Evolutionary conservation across 1,140 invertebrate genomes (phyloP), one percentile per base, ranked within the genome.

Genomic region (Mylabris phalerata): DNA sequence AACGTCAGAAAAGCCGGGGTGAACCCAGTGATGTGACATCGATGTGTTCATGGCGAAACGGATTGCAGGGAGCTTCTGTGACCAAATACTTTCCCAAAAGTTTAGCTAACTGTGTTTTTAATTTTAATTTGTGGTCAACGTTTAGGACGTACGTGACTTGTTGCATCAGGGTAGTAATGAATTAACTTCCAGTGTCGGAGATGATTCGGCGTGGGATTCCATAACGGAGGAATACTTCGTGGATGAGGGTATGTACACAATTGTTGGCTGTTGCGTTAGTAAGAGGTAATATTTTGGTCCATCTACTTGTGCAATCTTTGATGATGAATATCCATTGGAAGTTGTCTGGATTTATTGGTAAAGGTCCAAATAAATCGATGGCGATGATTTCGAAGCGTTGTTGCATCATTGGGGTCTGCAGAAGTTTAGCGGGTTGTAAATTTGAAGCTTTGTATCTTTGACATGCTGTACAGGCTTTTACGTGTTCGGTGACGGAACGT

Each of bases 1-100:
- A 73, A 71, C 9, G 67, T 75, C 5, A 75, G 48, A 25, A 70
- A 69, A 26, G 76, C 73, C 0, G 77, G 75, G 0, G 73, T 72
- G 43, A 65, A 73, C 4, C 70, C 71, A 0, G 76, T 78, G 1
- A 68, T 61, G 9, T 67, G 57, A 71, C 73, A 2, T 75, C 74
- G 48, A 7, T 6, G 69, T 50, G 10, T 71, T 65, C 10, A 51
- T 19, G 27, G 63, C 40, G 4, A 71, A 50, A 49, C 6, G 72
- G 68, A 11, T 61, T 50, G 51, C 65, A 51, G 3, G 73, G 7
- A 73, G 57, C 50, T 69, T 57, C 7, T 60, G 47, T 38, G 68
- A 61, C 74, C 73, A 78, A n/a, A n/a, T n/a, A 3, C 50, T 65
- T 57, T 5, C 66, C 61, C 0, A 77, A 67, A 10, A 70, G 69